Conservation (phyloP, 1,140 invertebrate genomes). For the Homalodisca vitripennis region DNA sequence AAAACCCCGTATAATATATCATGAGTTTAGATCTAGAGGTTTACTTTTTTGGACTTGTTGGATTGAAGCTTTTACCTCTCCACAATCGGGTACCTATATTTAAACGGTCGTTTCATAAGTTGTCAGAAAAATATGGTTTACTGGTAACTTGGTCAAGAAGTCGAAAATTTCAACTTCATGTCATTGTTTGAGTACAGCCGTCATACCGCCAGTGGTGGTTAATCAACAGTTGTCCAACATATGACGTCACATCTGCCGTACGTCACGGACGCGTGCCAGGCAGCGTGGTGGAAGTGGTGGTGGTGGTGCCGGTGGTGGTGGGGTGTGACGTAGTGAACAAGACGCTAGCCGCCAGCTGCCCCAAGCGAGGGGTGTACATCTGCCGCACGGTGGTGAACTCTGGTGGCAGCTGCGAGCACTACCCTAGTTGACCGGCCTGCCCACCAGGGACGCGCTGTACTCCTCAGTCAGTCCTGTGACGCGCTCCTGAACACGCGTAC, state of each 20-base stretch:
- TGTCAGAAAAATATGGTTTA: too few species aligned
- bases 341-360: background rate
- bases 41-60: too few species aligned
- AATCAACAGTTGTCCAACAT: background rate
- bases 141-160: too few species aligned
- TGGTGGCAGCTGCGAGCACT: constrained; percentile 22
- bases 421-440: background rate
- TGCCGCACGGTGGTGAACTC: constrained; percentile 15
- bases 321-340: background rate
- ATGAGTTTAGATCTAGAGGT: too few species aligned
- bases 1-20: too few species aligned
- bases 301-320: background rate
- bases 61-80: too few species aligned
- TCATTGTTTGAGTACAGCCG: background rate
- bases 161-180: too few species aligned
- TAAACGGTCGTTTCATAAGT: too few species aligned
- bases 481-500: background rate
- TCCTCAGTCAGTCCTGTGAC: constrained; percentile 13
- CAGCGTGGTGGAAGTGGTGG: background rate
- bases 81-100: too few species aligned
- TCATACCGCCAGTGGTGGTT: background rate
- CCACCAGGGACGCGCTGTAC: constrained; percentile 14
- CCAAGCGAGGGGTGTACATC: background rate
- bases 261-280: constrained; percentile 4
- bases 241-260: background rate